phyloP scores from a whole-genome alignment of 2,797 vertebrate species.

The Liparis tanakae region DNA sequence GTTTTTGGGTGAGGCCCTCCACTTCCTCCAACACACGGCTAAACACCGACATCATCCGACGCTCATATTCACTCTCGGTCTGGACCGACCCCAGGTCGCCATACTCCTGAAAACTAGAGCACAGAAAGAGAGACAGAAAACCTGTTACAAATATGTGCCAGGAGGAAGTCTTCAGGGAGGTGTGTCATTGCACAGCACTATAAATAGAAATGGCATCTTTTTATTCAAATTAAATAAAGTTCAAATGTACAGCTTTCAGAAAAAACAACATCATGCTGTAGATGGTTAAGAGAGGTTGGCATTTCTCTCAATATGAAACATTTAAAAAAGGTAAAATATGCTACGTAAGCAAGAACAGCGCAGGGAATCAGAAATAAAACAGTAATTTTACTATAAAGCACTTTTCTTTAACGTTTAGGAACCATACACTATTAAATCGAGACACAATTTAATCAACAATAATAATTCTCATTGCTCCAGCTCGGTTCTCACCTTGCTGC shows the following conservation, averaged over 20 bases:
- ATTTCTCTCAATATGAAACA: conserved; percentile 1
- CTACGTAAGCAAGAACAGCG: not conserved
- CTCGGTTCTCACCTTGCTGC: conserved; percentile 86
- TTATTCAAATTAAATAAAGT: not conserved
- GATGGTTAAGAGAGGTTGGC: not conserved
- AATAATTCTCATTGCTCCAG: not conserved
- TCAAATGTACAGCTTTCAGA: not conserved
- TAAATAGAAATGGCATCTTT: not conserved
- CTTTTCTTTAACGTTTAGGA: not conserved
- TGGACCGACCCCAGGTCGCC: conserved; percentile 86
- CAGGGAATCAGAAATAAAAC: not conserved
- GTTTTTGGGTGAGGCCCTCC: conserved; percentile 92
- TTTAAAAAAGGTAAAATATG: not conserved
- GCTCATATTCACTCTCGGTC: conserved; percentile 94
- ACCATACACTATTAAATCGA: not conserved
- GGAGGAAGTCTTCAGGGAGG: not conserved
- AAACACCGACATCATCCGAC: conserved; percentile 95
- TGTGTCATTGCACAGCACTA: conserved; percentile 3
- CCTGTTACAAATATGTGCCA: conserved; percentile 16
- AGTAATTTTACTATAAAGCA: not conserved
- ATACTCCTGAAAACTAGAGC: conserved; percentile 92
- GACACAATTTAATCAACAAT: not conserved
- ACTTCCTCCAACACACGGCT: conserved; percentile 93
- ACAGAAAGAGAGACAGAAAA: conserved; percentile 31
- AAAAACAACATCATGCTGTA: not conserved